Evolutionary conservation across 2,888 invertebrate species (phyloP), one percentile per base, ranked within the genome.

Genomic region (Xanthorhoe designata): DNA sequence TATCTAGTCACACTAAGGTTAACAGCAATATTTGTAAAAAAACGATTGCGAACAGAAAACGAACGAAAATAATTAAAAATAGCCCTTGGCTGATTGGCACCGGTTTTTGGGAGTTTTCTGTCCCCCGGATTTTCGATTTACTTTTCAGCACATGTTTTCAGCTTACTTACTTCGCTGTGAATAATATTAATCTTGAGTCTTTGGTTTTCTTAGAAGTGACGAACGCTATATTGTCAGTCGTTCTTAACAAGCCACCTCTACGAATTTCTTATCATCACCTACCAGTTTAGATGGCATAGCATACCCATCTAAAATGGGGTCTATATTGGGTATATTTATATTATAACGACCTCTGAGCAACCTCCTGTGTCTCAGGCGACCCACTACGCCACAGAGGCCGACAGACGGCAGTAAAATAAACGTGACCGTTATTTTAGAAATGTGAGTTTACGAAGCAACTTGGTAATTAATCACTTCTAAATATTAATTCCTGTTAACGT

Each of bases 391-490:
- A n/a, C n/a, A n/a, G n/a, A n/a, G n/a, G n/a, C n/a, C n/a, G n/a
- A n/a, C n/a, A n/a, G 4, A 24, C 59, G 51, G 42, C n/a, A 10
- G 59, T 24, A 9, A 24, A 51, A 32, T 24, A 6, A 17, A 38
- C 15, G 2, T 24, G 15, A 2, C 9, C 59, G 51, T n/a, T 19
- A 38, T 52, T 19, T 7, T 4, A 6, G 19, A 38, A 51, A 51
- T 13, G 6, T 19, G 17, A 10, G 10, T 15, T 24, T 59, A 62
- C 54, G 60, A 29, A 55, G 63, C 54, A 42, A 55, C 66, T 50
- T 59, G 53, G 85, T 82, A 86, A 88, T 88, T 88, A 89, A 88
- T 89, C 87, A 88, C 84, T 80, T 79, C 77, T 85, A 83, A 87
- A 81, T 78, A 82, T 81, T 81, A 81, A 83, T 74, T 69, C 64